Base-by-base conservation (phyloP, 2,888 invertebrate genomes). In the Nemoura dubitans region DNA sequence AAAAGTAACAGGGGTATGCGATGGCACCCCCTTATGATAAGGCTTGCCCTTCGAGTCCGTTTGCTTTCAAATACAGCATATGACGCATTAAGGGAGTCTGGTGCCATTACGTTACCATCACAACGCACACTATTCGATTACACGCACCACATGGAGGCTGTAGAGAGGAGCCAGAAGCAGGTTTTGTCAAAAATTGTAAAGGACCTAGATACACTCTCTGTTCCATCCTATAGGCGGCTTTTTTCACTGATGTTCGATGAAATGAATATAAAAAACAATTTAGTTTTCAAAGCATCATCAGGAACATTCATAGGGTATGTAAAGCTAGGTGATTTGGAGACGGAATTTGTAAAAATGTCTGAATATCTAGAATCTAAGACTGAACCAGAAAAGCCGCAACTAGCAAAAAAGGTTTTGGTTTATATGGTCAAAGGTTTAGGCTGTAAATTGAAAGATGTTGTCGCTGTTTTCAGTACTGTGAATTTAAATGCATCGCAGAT, bases 241-340 rank as follows among this genome's bases (percentile, higher is more conserved):
- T 80, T 80, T 85, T 27, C 28, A 21, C 85, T 85, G 21, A 59
- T 85, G 29, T 43, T 85, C 59, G 85, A 85, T 85, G 42, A 85
- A 59, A 85, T 85, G 29, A 76, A 85, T 26, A 85, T 43, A 7
- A n/a, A 85, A 25, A 59, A 85, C n/a, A 59, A 85, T n/a, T 25
- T 85, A 7, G 25, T 42, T 5, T 59, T 21, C 6, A 85, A 85
- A 43, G 76, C 76, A 1, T 42, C 85, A 2, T 59, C 21, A 7
- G 85, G 85, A 43, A 29, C 43, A 43, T 29, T 85, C 42, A 16
- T 85, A 6, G 85, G 85, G 59, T 85, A 59, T 30, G 26, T n/a
- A 27, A 26, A 21, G 14, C 76, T 85, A 6, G 85, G 59, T 28
- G 28, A 59, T 1, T 25, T 85, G 2, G 76, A 85, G 21, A 28